Base-by-base conservation (phyloP, 2,113 vertebrate genomes). In the Eubucco bourcierii region DNA sequence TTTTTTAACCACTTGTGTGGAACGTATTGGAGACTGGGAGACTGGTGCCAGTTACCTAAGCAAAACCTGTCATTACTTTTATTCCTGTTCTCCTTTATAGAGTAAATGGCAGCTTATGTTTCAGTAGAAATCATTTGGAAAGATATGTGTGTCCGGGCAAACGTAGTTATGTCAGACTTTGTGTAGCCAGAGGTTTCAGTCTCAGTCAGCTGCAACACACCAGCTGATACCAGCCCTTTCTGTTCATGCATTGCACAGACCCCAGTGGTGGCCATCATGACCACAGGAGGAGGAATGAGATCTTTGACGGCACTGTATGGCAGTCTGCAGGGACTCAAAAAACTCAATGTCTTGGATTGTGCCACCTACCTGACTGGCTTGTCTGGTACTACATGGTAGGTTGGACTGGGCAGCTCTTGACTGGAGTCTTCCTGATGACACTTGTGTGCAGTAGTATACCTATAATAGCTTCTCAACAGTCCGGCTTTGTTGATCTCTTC, bases 351-450 rank as follows among this genome's bases (percentile, higher is more conserved):
- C 75, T 77, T 99, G 77, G 98, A 99, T 74, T 97, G 98, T 72
- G 90, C 97, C 84, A 97, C 83, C 7, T 99, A 99, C 90, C 96
- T 99, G 83, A 98, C 98, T 3, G 98, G 98, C 53, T 97, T 99
- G 58, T 99, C 98, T 15, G 98, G 98, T 21, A 98, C 99, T 19
- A 99, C 98, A 6, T 99, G 98, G 98, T 99, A 93, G 97, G 98
- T 33, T 52, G 31, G 37, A 39, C 55, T 28, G 60, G 74, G 28
- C 44, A 92, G 83, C 41, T 72, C 27, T 50, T 16, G 46, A 13
- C 2, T 39, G 39, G 58, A 56, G 31, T 21, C 28, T 23, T 76
- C 31, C 23, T 64, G 23, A 1, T 56, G 37, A 21, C 39, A 23
- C 24, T 1, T 0, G 39, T 20, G 23, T 6, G 7, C n/a, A 58